These are phyloP conservation scores for Brachionus calyciflorus DNA, from an alignment of 1,140 invertebrate species.

Conservation along the genomic window DNA sequence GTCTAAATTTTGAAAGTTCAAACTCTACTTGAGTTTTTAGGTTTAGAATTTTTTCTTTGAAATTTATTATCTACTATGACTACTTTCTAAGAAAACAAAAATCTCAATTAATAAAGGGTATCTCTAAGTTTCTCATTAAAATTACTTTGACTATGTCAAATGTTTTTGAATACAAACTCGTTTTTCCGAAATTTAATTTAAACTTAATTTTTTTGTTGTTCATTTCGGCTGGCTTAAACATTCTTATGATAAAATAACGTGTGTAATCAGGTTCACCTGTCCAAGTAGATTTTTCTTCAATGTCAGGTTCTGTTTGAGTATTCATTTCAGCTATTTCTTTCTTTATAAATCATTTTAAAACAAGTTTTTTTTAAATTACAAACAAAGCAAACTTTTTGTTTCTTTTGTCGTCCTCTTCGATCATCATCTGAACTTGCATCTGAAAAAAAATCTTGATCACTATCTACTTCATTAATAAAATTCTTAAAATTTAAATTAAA, in stretches of 20 bases:
- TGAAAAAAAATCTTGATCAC: slow-evolving; percentile 37
- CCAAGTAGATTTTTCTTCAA: slow-evolving; percentile 10
- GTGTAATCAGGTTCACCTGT: slow-evolving; percentile 30
- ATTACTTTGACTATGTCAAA: slow-evolving; percentile 19
- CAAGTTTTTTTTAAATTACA: too few species aligned
- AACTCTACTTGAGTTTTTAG: neutral
- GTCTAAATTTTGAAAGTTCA: neutral
- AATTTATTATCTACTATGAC: slow-evolving; percentile 1
- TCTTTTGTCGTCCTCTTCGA: neutral
- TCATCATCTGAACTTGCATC: slow-evolving; percentile 3
- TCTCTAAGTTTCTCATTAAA: neutral
- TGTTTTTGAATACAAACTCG: neutral
- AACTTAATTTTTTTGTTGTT: slow-evolving; percentile 18
- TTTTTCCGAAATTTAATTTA: neutral
- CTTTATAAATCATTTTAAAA: too few species aligned
- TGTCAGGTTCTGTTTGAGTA: neutral
- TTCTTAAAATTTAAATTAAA: neutral
- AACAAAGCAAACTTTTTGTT: neutral
- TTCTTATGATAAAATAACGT: neutral
- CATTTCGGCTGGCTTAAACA: neutral
- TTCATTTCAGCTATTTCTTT: neutral
- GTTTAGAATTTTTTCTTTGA: neutral
- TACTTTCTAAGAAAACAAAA: neutral
- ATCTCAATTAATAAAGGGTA: neutral
- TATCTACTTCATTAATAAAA: slow-evolving; percentile 33